phyloP scores from a whole-genome alignment of 2,113 vertebrate species.

The Neogobius melanostomus region DNA sequence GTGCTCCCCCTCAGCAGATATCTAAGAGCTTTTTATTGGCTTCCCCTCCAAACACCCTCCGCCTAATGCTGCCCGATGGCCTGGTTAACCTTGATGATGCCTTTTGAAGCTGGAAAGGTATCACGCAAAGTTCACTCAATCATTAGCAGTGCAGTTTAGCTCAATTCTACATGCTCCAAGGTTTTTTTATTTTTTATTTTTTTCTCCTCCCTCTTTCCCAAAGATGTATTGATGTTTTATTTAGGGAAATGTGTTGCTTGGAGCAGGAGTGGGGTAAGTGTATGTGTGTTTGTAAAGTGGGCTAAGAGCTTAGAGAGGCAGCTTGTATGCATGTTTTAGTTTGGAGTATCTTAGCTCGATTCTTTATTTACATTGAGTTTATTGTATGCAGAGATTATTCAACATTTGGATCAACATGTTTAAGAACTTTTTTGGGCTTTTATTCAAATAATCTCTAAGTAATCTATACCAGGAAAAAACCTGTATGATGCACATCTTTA shows the following conservation, averaged over 20 bases:
- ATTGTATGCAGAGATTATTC: too few relatives aligned
- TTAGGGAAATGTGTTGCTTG: slow-evolving; percentile 29
- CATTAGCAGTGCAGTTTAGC: slow-evolving; percentile 53
- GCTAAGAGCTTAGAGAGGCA: slow-evolving; percentile 5
- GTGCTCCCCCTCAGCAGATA: slow-evolving; percentile 74
- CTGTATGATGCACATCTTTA: too few relatives aligned
- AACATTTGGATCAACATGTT: too few relatives aligned
- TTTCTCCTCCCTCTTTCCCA: not conserved
- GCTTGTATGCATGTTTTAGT: slow-evolving; percentile 20
- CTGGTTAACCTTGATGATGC: slow-evolving; percentile 74
- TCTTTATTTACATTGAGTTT: too few relatives aligned
- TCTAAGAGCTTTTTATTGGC: slow-evolving; percentile 74
- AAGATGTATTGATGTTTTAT: slow-evolving; percentile 53
- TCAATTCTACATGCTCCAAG: slow-evolving; percentile 44
- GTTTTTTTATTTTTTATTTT: not conserved
- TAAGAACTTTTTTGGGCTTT: too few relatives aligned
- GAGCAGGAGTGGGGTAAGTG: slow-evolving; percentile 6
- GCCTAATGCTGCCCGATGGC: slow-evolving; percentile 68
- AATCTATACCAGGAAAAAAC: too few relatives aligned
- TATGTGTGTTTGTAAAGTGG: slow-evolving; percentile 12
- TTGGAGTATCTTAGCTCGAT: not conserved
- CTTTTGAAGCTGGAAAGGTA: slow-evolving; percentile 69
- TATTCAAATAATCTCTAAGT: too few relatives aligned
- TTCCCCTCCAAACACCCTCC: slow-evolving; percentile 70
- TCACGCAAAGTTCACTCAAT: slow-evolving; percentile 73